Percentiles rank a stretch among this genome's conserved stretches.
Evolutionary conservation across 2,888 invertebrate species (phyloP).

Genomic region (Argynnis bischoffii): DNA sequence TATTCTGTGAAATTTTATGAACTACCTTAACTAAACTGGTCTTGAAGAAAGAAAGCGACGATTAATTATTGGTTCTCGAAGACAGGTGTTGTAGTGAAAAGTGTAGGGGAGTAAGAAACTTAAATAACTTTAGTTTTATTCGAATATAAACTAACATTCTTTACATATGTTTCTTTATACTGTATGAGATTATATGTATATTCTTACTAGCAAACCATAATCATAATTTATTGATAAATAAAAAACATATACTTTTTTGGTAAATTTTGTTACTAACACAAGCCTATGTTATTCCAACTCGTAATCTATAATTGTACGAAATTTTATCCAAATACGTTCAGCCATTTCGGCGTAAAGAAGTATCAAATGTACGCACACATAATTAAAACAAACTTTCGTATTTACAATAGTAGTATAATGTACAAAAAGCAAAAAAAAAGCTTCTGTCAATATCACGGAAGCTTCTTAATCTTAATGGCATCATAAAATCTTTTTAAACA

Average conservation of each 20-base stretch:
- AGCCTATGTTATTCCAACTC: not conserved
- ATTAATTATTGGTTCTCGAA: slow-evolving; percentile 30
- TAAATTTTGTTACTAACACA: not conserved
- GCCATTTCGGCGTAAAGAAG: too few species aligned
- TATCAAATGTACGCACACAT: too few species aligned
- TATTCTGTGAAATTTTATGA: slow-evolving; percentile 19
- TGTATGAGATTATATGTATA: too few species aligned
- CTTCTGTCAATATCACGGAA: too few species aligned
- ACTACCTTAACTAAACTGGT: slow-evolving; percentile 23
- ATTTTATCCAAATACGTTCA: not conserved
- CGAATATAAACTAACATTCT: not conserved
- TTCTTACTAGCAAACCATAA: too few species aligned
- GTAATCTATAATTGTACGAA: not conserved
- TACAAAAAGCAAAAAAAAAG: too few species aligned
- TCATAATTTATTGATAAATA: too few species aligned
- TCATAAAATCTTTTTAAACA: too few species aligned
- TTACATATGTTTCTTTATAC: not conserved
- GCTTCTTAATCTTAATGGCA: too few species aligned
- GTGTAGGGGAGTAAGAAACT: slow-evolving; percentile 4
- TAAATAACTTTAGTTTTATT: too few species aligned
- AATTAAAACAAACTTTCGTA: too few species aligned
- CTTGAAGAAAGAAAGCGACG: slow-evolving; percentile 24
- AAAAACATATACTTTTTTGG: not conserved
- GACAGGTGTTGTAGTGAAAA: slow-evolving; percentile 26
- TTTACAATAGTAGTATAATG: too few species aligned